Conservation (phyloP, 2,888 invertebrate genomes). For the Auanema sp. region DNA sequence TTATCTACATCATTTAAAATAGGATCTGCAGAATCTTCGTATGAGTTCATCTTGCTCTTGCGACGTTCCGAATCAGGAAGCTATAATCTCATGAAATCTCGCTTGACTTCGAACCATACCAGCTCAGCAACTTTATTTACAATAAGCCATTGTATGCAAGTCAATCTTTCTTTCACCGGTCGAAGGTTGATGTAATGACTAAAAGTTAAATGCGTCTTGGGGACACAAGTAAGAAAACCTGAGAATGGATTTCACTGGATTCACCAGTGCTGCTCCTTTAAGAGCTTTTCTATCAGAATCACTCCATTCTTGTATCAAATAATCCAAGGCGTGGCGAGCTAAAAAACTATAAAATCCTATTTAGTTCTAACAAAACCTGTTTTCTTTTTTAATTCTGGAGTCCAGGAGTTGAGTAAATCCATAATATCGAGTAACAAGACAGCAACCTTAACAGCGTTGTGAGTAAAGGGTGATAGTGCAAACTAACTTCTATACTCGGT, state of each 20-base stretch:
- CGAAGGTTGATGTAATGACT: conserved; percentile 29
- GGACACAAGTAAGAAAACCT: too few relatives aligned
- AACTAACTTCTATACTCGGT: conserved; percentile 8
- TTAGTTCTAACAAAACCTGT: too few relatives aligned
- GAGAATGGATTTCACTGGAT: conserved; percentile 15
- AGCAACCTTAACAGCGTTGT: too few relatives aligned
- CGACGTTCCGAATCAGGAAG: conserved; percentile 31
- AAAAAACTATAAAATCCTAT: conserved; percentile 8
- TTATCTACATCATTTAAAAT: conserved; percentile 13
- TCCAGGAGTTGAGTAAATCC: too few relatives aligned
- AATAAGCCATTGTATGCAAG: conserved; percentile 33
- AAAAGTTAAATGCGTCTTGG: too few relatives aligned
- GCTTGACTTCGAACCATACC: conserved; percentile 15
- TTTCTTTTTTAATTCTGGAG: too few relatives aligned
- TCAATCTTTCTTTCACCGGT: conserved; percentile 24
- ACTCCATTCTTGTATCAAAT: conserved; percentile 26
- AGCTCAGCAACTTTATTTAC: conserved; percentile 37
- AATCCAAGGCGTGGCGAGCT: conserved; percentile 34
- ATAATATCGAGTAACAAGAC: too few relatives aligned
- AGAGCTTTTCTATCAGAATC: conserved; percentile 17
- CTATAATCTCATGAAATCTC: not conserved
- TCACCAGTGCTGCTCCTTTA: conserved; percentile 19
- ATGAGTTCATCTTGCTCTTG: conserved; percentile 8
- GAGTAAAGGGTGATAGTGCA: not conserved
- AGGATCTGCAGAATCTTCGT: conserved; percentile 14